Evolutionary conservation across 1,140 invertebrate genomes (phyloP).

Genomic region (Copidosoma floridanum): DNA sequence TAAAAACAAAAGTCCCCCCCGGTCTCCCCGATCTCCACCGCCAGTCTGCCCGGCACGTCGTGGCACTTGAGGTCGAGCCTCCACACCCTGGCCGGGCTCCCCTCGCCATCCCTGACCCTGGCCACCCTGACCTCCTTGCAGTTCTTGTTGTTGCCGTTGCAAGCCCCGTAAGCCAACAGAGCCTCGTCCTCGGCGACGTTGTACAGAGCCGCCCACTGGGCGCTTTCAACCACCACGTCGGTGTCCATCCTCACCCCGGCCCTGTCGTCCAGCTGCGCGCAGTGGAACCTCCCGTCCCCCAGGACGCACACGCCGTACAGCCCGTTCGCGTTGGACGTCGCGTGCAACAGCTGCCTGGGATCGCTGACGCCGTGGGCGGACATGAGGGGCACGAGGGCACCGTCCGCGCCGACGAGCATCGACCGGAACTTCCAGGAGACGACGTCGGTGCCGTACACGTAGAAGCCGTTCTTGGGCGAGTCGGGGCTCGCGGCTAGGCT

Average conservation of each 20-base stretch:
- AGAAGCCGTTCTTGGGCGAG: neutral
- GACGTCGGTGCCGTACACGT: neutral
- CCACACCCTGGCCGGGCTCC: neutral
- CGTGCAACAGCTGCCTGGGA: neutral
- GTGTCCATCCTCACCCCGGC: neutral
- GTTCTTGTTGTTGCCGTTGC: slow-evolving; percentile 10
- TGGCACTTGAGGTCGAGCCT: slow-evolving; percentile 9
- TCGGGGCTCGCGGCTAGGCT: neutral
- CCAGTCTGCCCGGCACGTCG: neutral
- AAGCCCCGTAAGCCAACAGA: slow-evolving; percentile 1
- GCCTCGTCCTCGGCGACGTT: neutral
- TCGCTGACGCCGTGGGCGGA: neutral
- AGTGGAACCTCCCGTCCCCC: neutral
- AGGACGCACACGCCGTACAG: slow-evolving; percentile 8
- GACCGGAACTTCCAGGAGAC: slow-evolving; percentile 13
- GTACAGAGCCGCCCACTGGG: slow-evolving; percentile 8
- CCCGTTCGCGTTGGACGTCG: neutral
- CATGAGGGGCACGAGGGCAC: neutral
- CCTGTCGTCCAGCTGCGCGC: neutral
- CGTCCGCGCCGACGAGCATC: neutral
- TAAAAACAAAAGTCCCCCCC: neutral
- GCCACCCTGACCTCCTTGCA: slow-evolving; percentile 5
- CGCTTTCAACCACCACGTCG: neutral
- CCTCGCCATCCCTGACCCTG: neutral
- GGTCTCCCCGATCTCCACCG: neutral